Evolutionary conservation across 2,888 invertebrate species (phyloP).

Genomic region (Lacanobia oleracea): DNA sequence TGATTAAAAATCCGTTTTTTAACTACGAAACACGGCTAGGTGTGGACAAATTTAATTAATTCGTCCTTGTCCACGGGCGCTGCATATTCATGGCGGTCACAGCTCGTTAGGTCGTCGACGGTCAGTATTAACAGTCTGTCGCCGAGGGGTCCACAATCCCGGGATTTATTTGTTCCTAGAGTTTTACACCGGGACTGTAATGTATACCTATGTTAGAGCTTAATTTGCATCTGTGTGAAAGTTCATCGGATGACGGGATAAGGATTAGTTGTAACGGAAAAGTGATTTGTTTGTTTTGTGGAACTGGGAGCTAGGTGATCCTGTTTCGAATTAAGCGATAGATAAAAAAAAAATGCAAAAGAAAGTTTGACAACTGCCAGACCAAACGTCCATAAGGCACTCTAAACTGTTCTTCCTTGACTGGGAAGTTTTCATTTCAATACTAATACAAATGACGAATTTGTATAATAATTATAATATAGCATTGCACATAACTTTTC

Average conservation of each 20-base stretch:
- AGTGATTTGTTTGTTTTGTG: background rate
- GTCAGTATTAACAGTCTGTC: conserved; percentile 85
- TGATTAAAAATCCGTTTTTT: conserved; percentile 51
- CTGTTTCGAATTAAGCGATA: background rate
- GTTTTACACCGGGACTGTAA: conserved; percentile 43
- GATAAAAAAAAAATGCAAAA: background rate
- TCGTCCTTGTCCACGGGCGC: conserved; percentile 73
- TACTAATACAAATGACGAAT: too few species aligned
- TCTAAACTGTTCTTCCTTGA: background rate
- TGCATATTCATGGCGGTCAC: conserved; percentile 89
- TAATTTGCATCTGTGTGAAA: conserved; percentile 35
- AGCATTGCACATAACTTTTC: too few species aligned
- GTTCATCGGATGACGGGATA: conserved; percentile 17
- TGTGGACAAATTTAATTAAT: conserved; percentile 83
- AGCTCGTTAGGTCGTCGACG: conserved; percentile 87
- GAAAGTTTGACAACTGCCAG: too few species aligned
- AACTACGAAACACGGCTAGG: conserved; percentile 53
- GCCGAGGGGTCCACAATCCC: conserved; percentile 66
- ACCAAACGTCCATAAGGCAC: background rate
- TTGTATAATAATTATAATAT: too few species aligned
- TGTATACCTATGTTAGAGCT: conserved; percentile 31
- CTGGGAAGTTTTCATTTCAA: too few species aligned
- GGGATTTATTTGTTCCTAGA: conserved; percentile 57
- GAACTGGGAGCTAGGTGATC: too few species aligned
- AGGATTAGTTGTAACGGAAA: background rate